These are phyloP conservation scores for Hirtodrosophila confusa DNA, from an alignment of 2,888 invertebrate genomes.

Conservation along the genomic window DNA sequence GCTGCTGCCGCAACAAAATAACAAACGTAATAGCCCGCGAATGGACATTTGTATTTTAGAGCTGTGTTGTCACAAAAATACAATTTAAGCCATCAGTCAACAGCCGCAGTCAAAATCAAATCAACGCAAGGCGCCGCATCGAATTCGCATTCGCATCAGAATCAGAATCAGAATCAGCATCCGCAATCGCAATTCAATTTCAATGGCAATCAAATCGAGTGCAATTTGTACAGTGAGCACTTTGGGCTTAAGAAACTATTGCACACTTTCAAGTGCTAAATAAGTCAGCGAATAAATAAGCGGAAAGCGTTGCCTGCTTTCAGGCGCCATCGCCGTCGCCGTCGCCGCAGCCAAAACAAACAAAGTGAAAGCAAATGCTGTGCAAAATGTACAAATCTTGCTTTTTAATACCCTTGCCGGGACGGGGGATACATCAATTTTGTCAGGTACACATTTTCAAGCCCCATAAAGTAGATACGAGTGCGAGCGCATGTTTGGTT, in stretches of 20 bases:
- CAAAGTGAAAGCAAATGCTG: slow-evolving; percentile 26
- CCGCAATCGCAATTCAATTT: slow-evolving; percentile 34
- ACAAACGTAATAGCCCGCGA: slow-evolving; percentile 14
- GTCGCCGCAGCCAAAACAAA: slow-evolving; percentile 12
- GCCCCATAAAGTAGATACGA: too few relatives aligned
- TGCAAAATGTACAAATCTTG: slow-evolving; percentile 31
- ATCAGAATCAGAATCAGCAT: slow-evolving; percentile 1
- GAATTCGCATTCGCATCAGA: neutral
- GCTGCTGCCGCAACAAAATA: too few relatives aligned
- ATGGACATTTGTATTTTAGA: neutral
- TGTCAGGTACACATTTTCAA: too few relatives aligned
- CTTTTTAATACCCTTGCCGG: too few relatives aligned
- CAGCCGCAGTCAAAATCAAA: slow-evolving; percentile 14
- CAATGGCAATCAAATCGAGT: slow-evolving; percentile 70
- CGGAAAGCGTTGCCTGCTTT: slow-evolving; percentile 48
- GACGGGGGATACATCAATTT: too few relatives aligned
- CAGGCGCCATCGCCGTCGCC: slow-evolving; percentile 26
- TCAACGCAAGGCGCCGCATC: slow-evolving; percentile 1
- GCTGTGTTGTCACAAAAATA: neutral
- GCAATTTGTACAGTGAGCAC: slow-evolving; percentile 54
- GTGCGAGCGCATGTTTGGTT: too few relatives aligned
- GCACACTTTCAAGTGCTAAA: slow-evolving; percentile 66
- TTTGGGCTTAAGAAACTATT: slow-evolving; percentile 35
- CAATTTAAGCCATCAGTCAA: neutral
- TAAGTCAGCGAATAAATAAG: slow-evolving; percentile 61